Base-by-base conservation (phyloP, 2,888 invertebrate genomes). In the Malthinus seriepunctatus region DNA sequence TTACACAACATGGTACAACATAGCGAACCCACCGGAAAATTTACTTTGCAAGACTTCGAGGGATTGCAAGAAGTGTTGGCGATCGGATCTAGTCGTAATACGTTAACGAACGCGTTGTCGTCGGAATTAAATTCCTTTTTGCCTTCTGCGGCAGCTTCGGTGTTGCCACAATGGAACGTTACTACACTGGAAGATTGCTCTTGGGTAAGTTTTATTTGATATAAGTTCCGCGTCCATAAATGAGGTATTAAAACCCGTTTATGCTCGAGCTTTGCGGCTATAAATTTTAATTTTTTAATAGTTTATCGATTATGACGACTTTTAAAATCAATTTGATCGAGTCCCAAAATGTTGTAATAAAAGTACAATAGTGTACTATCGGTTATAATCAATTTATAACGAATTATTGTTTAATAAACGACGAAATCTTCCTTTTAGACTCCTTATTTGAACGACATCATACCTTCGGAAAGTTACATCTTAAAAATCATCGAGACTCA, bases 391-490 rank as follows among this genome's bases (percentile, higher is more conserved):
- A 2, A 33, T 33, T 7, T 33, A 33, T 8, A 33, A 33, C 7
- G 33, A 2, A 1, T 7, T 33, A 33, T 48, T 1, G 1, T 11
- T 51, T 32, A 37, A 9, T 5, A 14, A n/a, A n/a, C n/a, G n/a
- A 47, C 9, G 2, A 45, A 2, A 6, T 12, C 4, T 15, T 50
- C 47, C 4, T 73, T 75, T 35, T 78, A 90, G 90, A 84, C 85
- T 32, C 86, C 87, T 12, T 90, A 87, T 78, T 83, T 87, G 34
- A 86, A 86, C 62, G 91, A 93, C 73, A 86, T 91, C 34, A 88
- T 93, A 63, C 93, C 93, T 9, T 88, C 90, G 0, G 93, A 94
- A 74, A 91, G 89, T 69, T 92, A 90, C 65, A 86, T 93, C 2
- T 81, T 91, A n/a, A 86, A 87, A 51, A 86, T 93, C 4, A 86